These are phyloP conservation scores for Lysiphlebus fabarum DNA, from an alignment of 1,140 invertebrate genomes.

Conservation along the genomic window DNA sequence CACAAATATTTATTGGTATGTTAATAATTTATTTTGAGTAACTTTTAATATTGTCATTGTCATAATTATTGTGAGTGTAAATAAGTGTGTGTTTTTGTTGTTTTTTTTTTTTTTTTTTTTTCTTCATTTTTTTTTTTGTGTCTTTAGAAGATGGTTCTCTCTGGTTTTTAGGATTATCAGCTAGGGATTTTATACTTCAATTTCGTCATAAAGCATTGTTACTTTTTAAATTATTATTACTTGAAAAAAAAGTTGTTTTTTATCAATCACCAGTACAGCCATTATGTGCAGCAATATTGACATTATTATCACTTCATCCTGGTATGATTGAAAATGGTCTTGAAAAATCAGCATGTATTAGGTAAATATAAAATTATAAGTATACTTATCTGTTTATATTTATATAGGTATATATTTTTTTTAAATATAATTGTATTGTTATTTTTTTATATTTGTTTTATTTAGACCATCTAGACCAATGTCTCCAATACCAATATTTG, in stretches of 20 bases:
- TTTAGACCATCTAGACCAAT: slow-evolving; percentile 71
- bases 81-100: too few relatives aligned
- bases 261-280: slow-evolving; percentile 90
- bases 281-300: slow-evolving; percentile 82
- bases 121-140: neutral
- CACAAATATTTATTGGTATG: slow-evolving; percentile 80
- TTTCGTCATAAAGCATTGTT: slow-evolving; percentile 92
- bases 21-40: slow-evolving; percentile 60
- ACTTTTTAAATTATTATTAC: slow-evolving; percentile 88
- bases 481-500: slow-evolving; percentile 72
- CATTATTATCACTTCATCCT: slow-evolving; percentile 87
- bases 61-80: too few relatives aligned
- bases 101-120: slow-evolving; percentile 1
- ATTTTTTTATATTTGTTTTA: too few relatives aligned
- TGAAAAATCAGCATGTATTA: slow-evolving; percentile 75
- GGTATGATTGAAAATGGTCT: slow-evolving; percentile 86
- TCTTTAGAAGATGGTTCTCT: too few relatives aligned
- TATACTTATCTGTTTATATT: slow-evolving; percentile 25
- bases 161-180: slow-evolving; percentile 66
- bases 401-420: too few relatives aligned
- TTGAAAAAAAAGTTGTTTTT: slow-evolving; percentile 89
- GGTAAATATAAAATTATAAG: slow-evolving; percentile 51
- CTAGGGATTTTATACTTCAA: slow-evolving; percentile 74
- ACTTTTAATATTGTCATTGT: slow-evolving; percentile 2
- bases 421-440: too few relatives aligned